A percentile compares a stretch with the other conserved stretches of the same genome.
These are phyloP conservation scores for Labeo rohita DNA, from an alignment of 2,113 vertebrate species.

Conservation along the genomic window DNA sequence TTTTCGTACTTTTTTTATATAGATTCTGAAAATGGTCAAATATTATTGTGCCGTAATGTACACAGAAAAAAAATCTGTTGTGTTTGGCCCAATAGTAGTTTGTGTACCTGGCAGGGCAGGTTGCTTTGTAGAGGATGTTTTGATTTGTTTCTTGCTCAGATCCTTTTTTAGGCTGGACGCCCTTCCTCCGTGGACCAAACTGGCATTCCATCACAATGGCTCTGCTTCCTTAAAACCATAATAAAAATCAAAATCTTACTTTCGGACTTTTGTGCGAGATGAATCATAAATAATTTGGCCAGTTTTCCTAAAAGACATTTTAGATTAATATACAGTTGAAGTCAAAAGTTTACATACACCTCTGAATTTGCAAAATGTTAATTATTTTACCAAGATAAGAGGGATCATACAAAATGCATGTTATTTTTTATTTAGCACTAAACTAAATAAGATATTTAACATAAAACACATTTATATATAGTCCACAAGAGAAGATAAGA, in stretches of 20 bases:
- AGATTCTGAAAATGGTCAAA: constrained; percentile 76
- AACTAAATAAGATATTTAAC: no score
- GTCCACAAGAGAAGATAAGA: no score
- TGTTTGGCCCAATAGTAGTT: not conserved
- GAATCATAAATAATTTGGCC: not conserved
- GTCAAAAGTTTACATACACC: no score
- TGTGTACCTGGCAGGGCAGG: constrained; percentile 80
- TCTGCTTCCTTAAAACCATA: constrained; percentile 78
- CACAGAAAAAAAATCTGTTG: not conserved
- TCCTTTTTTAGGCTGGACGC: constrained; percentile 80
- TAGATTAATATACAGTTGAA: not conserved
- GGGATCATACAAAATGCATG: no score
- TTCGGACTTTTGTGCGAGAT: no score
- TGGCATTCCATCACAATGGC: constrained; percentile 90
- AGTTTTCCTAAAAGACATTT: not conserved
- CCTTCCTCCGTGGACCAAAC: constrained; percentile 85
- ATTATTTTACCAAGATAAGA: no score
- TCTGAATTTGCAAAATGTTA: no score
- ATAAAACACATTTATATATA: no score
- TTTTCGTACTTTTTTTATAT: constrained; percentile 88
- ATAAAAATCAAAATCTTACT: not conserved
- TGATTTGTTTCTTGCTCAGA: constrained; percentile 72
- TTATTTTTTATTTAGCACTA: no score
- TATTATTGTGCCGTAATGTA: no score
- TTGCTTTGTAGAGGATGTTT: constrained; percentile 81